Percentiles rank a stretch among this genome's conserved stretches.
Evolutionary conservation across 2,888 invertebrate species (phyloP).

Genomic region (Nephrotoma flavescens): DNA sequence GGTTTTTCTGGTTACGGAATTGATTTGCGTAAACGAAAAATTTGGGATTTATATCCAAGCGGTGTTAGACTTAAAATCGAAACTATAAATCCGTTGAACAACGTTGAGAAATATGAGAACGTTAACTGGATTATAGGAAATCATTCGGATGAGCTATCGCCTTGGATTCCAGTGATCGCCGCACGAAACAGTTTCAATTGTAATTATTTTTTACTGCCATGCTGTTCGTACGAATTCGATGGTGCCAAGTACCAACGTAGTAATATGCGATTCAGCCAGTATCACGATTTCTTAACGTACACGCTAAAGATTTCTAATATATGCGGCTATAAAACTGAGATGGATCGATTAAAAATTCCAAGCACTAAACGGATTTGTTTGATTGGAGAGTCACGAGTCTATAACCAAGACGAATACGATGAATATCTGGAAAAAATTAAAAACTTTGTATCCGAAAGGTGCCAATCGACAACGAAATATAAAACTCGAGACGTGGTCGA

Average conservation of each 20-base stretch:
- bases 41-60: constrained; percentile 69
- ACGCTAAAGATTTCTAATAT: constrained; percentile 41
- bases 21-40: constrained; percentile 70
- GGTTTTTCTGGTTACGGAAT: constrained; percentile 71
- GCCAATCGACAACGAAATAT: constrained; percentile 28
- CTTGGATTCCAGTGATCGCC: constrained; percentile 93
- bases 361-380: constrained; percentile 86
- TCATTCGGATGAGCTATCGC: constrained; percentile 97
- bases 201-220: constrained; percentile 83
- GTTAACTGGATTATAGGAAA: constrained; percentile 93
- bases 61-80: constrained; percentile 40
- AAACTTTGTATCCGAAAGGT: constrained; percentile 28
- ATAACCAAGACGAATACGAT: constrained; percentile 26
- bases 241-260: constrained; percentile 65
- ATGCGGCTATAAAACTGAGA: constrained; percentile 59
- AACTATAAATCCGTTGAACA: constrained; percentile 52
- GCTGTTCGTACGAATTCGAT: constrained; percentile 86
- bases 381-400: constrained; percentile 42
- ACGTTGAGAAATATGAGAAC: constrained; percentile 22
- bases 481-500: constrained; percentile 52
- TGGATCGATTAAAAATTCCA: constrained; percentile 86
- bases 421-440: constrained; percentile 32
- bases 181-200: constrained; percentile 57
- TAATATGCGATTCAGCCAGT: constrained; percentile 57
- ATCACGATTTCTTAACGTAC: constrained; percentile 58